These are phyloP conservation scores for Nasonia oneida DNA, from an alignment of 2,888 invertebrate genomes.

Conservation along the genomic window DNA sequence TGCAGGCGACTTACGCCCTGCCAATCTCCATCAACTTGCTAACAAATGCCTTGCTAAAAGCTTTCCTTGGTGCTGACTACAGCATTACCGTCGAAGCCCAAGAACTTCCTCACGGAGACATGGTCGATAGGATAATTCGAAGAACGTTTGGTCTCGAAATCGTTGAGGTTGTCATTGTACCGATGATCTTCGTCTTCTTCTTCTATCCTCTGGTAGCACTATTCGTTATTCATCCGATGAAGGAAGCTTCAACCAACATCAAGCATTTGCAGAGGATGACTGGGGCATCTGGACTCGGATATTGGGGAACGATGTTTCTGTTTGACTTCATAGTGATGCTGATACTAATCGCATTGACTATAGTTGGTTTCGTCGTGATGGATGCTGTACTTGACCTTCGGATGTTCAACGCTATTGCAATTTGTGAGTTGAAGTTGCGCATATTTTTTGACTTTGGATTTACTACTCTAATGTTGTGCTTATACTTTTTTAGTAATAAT, in stretches of 20 bases:
- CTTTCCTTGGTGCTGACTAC: constrained; percentile 66
- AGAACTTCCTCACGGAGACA: constrained; percentile 64
- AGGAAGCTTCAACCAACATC: constrained; percentile 83
- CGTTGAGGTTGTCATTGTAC: constrained; percentile 46
- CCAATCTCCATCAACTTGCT: constrained; percentile 81
- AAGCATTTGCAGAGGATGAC: constrained; percentile 86
- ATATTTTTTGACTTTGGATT: background rate
- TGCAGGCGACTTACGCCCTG: constrained; percentile 80
- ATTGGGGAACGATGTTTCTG: constrained; percentile 84
- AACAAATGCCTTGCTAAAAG: constrained; percentile 78
- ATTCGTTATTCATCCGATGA: constrained; percentile 83
- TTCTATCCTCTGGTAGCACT: constrained; percentile 75
- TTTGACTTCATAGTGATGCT: constrained; percentile 81
- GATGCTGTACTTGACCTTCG: constrained; percentile 69
- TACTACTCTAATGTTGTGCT: background rate
- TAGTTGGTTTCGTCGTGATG: constrained; percentile 67
- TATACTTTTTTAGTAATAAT: constrained; percentile 77
- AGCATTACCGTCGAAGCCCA: constrained; percentile 70
- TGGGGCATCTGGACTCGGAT: constrained; percentile 82
- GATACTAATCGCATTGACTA: constrained; percentile 68
- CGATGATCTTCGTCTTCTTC: constrained; percentile 62
- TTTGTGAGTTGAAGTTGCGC: constrained; percentile 73
- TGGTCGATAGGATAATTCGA: background rate
- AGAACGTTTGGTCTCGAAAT: background rate
- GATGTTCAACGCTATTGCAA: constrained; percentile 75